Evolutionary conservation across 2,888 invertebrate genomes (phyloP).

Genomic region (Agriotes lineatus): DNA sequence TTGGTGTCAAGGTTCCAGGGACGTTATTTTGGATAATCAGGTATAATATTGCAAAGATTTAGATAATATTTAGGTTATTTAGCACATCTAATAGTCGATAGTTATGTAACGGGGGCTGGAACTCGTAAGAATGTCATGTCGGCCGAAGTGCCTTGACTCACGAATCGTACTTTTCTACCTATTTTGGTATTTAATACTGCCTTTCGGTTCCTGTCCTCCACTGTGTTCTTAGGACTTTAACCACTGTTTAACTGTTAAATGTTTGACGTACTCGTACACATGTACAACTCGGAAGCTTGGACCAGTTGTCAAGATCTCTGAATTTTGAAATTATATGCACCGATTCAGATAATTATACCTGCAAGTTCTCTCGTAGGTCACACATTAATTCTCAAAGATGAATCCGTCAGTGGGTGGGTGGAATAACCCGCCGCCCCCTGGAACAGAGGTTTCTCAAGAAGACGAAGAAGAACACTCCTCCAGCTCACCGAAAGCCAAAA

Average conservation of each 20-base stretch:
- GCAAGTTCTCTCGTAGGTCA: constrained; percentile 68
- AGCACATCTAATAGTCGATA: neutral
- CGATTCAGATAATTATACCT: constrained; percentile 66
- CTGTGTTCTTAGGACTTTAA: constrained; percentile 22
- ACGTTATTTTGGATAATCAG: constrained; percentile 27
- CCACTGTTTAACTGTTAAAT: constrained; percentile 11
- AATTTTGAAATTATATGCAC: constrained; percentile 54
- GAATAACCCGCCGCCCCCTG: constrained; percentile 65
- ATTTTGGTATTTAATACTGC: constrained; percentile 3
- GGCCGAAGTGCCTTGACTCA: neutral
- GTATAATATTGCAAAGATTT: constrained; percentile 32
- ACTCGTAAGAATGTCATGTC: constrained; percentile 15
- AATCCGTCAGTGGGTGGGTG: constrained; percentile 56
- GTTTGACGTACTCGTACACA: neutral
- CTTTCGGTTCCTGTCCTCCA: constrained; percentile 7
- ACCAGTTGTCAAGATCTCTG: constrained; percentile 53
- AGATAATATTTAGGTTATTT: constrained; percentile 21
- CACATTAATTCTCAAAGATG: constrained; percentile 56
- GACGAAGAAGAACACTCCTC: constrained; percentile 47
- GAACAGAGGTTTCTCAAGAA: constrained; percentile 59
- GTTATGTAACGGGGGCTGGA: constrained; percentile 29
- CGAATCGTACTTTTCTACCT: neutral
- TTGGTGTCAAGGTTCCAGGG: constrained; percentile 31
- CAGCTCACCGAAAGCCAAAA: constrained; percentile 40
- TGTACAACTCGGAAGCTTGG: constrained; percentile 39